phyloP scores from a whole-genome alignment of 2,888 invertebrate genomes.

The Odiellus spinosus region DNA sequence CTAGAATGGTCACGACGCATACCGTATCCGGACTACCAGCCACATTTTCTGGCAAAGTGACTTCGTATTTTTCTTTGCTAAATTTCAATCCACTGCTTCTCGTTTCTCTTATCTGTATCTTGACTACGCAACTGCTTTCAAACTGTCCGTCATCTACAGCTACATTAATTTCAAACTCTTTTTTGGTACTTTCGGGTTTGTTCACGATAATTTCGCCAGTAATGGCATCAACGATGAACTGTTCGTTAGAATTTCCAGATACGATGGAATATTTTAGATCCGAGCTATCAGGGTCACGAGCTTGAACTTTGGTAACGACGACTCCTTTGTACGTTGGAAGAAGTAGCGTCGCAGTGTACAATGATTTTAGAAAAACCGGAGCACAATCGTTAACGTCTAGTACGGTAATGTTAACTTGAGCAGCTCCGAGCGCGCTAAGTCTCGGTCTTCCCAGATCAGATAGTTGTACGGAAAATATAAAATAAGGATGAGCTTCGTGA shows the following conservation, averaged over 20 bases:
- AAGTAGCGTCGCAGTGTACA: constrained; percentile 58
- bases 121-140: constrained; percentile 51
- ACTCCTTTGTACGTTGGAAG: constrained; percentile 60
- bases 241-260: constrained; percentile 28
- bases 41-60: constrained; percentile 66
- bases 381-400: constrained; percentile 75
- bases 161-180: constrained; percentile 16
- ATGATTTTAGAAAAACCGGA: constrained; percentile 53
- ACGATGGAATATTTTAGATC: constrained; percentile 58
- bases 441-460: constrained; percentile 69
- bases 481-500: constrained; percentile 51
- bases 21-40: constrained; percentile 38
- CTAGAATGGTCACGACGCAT: constrained; percentile 69
- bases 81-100: constrained; percentile 59
- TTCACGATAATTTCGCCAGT: constrained; percentile 16
- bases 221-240: constrained; percentile 17
- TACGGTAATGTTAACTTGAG: constrained; percentile 59
- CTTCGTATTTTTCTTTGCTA: constrained; percentile 59
- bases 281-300: constrained; percentile 55
- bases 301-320: constrained; percentile 45
- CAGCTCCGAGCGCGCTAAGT: constrained; percentile 57
- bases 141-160: constrained; percentile 38
- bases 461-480: constrained; percentile 68
- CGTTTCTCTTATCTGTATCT: constrained; percentile 45
- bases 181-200: constrained; percentile 15